Evolutionary conservation across 2,113 vertebrate species (phyloP).

Genomic region (Hylia prasina): DNA sequence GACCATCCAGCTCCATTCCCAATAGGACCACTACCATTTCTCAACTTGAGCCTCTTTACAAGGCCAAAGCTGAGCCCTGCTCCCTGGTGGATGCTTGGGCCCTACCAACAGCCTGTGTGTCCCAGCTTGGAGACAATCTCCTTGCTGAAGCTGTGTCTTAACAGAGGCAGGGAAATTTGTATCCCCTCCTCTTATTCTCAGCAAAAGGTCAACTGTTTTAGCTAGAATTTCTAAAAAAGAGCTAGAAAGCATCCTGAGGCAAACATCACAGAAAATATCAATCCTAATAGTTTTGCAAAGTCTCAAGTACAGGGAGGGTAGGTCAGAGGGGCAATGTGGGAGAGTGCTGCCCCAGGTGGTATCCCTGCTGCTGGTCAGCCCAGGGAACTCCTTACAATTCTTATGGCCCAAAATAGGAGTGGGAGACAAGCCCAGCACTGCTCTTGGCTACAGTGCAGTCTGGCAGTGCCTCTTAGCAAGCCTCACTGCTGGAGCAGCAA

Average conservation of each 20-base stretch:
- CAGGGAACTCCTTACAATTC: rapidly evolving
- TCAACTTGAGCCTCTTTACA: not conserved
- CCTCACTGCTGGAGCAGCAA: rapidly evolving
- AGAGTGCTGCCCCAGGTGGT: not conserved
- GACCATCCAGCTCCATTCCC: rapidly evolving
- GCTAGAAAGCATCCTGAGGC: not conserved
- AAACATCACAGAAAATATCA: not conserved
- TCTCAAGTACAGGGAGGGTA: not conserved
- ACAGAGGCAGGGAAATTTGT: not conserved
- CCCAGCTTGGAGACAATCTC: not conserved
- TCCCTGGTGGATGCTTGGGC: not conserved
- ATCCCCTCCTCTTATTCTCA: not conserved
- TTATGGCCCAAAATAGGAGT: not conserved
- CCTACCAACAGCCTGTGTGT: not conserved
- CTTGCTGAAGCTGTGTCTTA: not conserved
- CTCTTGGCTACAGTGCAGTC: not conserved
- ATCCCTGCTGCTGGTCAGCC: not conserved
- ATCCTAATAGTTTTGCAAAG: not conserved
- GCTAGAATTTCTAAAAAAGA: not conserved
- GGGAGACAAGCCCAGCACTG: rapidly evolving
- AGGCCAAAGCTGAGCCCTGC: not conserved
- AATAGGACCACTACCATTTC: not conserved
- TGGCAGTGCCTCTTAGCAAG: not conserved
- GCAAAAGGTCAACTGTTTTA: not conserved
- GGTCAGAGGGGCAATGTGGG: rapidly evolving